phyloP scores from a whole-genome alignment of 2,113 vertebrate genomes.

The Dolichotis patagonum region DNA sequence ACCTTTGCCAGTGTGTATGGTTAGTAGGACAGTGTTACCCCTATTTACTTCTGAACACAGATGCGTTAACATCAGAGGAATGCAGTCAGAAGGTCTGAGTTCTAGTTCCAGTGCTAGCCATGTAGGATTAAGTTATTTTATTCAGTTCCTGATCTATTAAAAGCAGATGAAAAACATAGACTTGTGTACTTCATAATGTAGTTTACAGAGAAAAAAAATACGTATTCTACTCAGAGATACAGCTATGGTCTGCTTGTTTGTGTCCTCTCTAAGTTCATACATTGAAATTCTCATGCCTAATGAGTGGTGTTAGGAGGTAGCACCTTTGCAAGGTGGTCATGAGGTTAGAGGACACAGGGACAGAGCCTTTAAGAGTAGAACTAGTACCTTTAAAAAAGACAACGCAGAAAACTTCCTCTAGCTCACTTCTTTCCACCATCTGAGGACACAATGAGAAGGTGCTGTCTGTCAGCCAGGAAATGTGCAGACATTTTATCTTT shows the following conservation, averaged over 20 bases:
- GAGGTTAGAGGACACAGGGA: not conserved
- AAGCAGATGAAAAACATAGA: not conserved
- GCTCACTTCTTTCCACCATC: not conserved
- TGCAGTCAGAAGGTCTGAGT: not conserved
- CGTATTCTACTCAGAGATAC: not conserved
- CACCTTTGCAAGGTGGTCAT: not conserved
- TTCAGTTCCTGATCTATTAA: slow-evolving; percentile 15
- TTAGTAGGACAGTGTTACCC: not conserved
- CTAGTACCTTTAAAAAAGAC: not conserved
- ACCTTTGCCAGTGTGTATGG: not conserved
- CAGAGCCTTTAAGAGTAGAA: not conserved
- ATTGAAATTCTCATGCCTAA: not conserved
- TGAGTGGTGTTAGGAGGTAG: not conserved
- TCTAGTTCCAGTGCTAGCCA: not conserved
- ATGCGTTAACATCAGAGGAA: not conserved
- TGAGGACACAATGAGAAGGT: not conserved
- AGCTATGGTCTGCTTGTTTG: not conserved
- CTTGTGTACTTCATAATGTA: not conserved
- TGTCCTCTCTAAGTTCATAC: not conserved
- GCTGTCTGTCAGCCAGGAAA: not conserved
- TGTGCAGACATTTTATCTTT: not conserved
- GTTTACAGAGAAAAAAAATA: slow-evolving; percentile 11
- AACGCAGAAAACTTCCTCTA: not conserved
- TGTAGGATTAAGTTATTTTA: not conserved
- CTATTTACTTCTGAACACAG: not conserved